phyloP scores from a whole-genome alignment of 2,888 invertebrate genomes.

The Nematopogon swammerdamellus region DNA sequence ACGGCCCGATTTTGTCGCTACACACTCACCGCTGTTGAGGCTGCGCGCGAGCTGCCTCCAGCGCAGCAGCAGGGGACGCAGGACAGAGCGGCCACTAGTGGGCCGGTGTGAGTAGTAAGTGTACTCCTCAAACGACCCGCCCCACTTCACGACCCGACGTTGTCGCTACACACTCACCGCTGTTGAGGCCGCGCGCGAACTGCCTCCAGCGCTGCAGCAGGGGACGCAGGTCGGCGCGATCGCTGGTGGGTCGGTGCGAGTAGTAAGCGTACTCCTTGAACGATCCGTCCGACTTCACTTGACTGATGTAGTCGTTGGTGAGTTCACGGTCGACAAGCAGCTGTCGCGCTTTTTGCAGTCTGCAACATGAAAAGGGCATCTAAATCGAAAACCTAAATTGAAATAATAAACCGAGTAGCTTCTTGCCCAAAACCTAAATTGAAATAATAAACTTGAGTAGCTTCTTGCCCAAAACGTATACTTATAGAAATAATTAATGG shows the following conservation, averaged over 20 bases:
- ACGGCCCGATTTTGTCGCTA: too few relatives aligned
- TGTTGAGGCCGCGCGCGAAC: slow-evolving; percentile 56
- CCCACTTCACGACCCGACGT: too few relatives aligned
- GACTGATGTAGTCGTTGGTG: slow-evolving; percentile 42
- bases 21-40: too few relatives aligned
- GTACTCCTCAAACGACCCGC: too few relatives aligned
- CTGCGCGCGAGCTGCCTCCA: too few relatives aligned
- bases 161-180: slow-evolving; percentile 25
- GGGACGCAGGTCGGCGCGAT: slow-evolving; percentile 55
- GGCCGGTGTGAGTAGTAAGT: slow-evolving; percentile 11
- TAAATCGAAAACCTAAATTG: background rate
- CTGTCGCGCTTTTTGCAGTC: slow-evolving; percentile 62
- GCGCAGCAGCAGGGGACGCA: slow-evolving; percentile 1
- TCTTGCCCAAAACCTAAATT: too few relatives aligned
- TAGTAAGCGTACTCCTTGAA: slow-evolving; percentile 54
- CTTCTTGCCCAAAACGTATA: too few relatives aligned
- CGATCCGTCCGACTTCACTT: slow-evolving; percentile 30
- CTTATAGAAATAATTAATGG: too few relatives aligned
- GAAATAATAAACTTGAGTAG: too few relatives aligned
- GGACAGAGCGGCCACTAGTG: slow-evolving; percentile 19
- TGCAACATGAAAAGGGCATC: too few relatives aligned
- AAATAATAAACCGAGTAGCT: too few relatives aligned
- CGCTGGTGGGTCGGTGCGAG: slow-evolving; percentile 61
- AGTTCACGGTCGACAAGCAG: slow-evolving; percentile 58
- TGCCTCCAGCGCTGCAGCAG: slow-evolving; percentile 63